Evolutionary conservation across 2,888 invertebrate genomes (phyloP).

Genomic region (Tetheella fluctuosa): DNA sequence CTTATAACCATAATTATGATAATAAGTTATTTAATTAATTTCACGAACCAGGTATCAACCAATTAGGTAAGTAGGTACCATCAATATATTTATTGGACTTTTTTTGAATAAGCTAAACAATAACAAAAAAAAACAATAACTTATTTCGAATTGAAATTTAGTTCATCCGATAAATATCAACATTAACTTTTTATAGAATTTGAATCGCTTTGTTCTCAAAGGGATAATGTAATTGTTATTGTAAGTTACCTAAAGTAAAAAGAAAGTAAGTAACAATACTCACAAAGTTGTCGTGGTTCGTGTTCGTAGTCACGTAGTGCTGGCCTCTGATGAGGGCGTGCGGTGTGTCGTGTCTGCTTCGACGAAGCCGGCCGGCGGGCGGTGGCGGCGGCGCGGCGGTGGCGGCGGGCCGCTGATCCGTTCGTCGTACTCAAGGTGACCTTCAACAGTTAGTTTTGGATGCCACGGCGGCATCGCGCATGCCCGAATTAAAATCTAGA

Average conservation of each 20-base stretch:
- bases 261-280: neutral
- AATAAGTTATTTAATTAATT: no score
- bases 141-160: no score
- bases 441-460: slow-evolving; percentile 67
- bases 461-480: slow-evolving; percentile 69
- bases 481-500: slow-evolving; percentile 54
- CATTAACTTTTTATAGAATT: no score
- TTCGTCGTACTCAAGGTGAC: slow-evolving; percentile 68
- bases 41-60: no score
- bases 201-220: neutral
- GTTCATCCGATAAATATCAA: no score
- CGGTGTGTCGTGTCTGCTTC: slow-evolving; percentile 26
- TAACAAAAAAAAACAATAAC: no score
- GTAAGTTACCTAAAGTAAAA: neutral
- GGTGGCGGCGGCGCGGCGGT: slow-evolving; percentile 26
- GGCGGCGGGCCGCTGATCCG: slow-evolving; percentile 30
- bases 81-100: no score
- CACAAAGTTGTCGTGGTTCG: slow-evolving; percentile 31
- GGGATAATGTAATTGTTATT: no score
- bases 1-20: no score
- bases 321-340: slow-evolving; percentile 26
- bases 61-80: no score
- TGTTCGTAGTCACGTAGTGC: slow-evolving; percentile 58
- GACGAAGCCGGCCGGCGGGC: slow-evolving; percentile 22
- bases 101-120: no score